Evolutionary conservation across 1,140 invertebrate genomes (phyloP).

Genomic region (Neodiprion fabricii): DNA sequence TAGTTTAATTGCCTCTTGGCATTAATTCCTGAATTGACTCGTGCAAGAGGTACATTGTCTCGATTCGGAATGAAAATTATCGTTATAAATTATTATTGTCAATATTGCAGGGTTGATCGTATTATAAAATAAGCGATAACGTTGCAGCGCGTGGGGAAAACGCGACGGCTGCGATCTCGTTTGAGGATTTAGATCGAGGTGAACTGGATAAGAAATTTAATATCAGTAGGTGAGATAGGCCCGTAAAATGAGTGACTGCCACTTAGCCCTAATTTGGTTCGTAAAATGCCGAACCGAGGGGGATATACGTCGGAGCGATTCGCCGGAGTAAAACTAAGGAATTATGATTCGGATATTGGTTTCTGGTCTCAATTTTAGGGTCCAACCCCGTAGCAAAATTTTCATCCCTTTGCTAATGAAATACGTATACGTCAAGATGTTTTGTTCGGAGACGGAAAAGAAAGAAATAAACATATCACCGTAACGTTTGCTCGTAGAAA

Average conservation of each 20-base stretch:
- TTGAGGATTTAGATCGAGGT: neutral
- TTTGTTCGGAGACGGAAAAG: neutral
- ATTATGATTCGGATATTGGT: slow-evolving; percentile 58
- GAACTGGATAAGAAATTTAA: slow-evolving; percentile 57
- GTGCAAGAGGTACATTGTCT: too few relatives aligned
- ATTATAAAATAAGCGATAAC: too few relatives aligned
- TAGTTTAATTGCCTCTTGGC: too few relatives aligned
- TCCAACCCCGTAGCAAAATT: too few relatives aligned
- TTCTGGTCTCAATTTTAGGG: slow-evolving; percentile 37
- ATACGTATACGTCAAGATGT: slow-evolving; percentile 30
- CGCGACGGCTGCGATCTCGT: too few relatives aligned
- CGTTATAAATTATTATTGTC: too few relatives aligned
- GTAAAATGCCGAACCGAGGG: slow-evolving; percentile 45
- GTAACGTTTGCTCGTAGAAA: too few relatives aligned
- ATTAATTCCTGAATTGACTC: too few relatives aligned
- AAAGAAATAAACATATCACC: neutral
- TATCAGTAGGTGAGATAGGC: slow-evolving; percentile 62
- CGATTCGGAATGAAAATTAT: too few relatives aligned
- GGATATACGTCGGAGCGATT: slow-evolving; percentile 14
- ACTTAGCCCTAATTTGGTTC: slow-evolving; percentile 61
- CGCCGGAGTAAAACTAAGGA: slow-evolving; percentile 51
- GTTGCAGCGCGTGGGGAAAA: too few relatives aligned
- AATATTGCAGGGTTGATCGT: too few relatives aligned
- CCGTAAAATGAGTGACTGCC: slow-evolving; percentile 62
- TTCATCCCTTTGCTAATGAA: slow-evolving; percentile 28